Base-by-base conservation (phyloP, 1,140 invertebrate species). In the Helicoverpa zea region DNA sequence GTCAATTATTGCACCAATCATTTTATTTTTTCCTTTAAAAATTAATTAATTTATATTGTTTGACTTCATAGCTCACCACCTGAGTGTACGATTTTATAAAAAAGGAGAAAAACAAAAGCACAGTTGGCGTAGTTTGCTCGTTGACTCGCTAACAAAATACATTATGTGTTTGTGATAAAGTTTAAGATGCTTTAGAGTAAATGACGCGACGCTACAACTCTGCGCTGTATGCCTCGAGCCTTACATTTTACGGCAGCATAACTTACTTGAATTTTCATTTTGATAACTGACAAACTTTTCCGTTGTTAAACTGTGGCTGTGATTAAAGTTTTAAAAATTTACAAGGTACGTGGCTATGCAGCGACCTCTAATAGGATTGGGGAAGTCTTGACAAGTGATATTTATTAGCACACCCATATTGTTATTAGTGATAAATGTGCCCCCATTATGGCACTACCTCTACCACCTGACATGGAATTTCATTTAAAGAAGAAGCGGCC, bases 381-480 rank as follows among this genome's bases (percentile, higher is more conserved):
- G 81, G 79, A 85, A 85, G 74, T 85, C 82, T 82, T 82, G 84
- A 86, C 87, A 86, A 84, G 58, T 83, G 81, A 88, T 89, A 89
- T 88, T 88, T 90, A 88, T 90, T 86, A 85, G 80, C 59, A 73
- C 79, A 76, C 83, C 52, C 85, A 83, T 88, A 88, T 88, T 88
- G 84, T 87, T 85, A 80, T 63, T 72, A 23, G 79, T 91, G 88
- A 91, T 87, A 87, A 85, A 92, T 88, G 87, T 70, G 66, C 79
- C 43, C 84, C 83, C 79, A 84, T 87, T 88, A 85, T 83, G 70
- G 56, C 74, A 81, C 81, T 83, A 83, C 70, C 74, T 73, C 75
- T 83, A 75, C 81, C 83, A 87, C 89, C 85, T 91, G 86, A 89
- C 87, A 88, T 84, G 88, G 90, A 89, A 91, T 92, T 92, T 90